These are phyloP conservation scores for Zoanthus gigantus DNA, from an alignment of 92 coral and sea anemone species.

Conservation along the genomic window DNA sequence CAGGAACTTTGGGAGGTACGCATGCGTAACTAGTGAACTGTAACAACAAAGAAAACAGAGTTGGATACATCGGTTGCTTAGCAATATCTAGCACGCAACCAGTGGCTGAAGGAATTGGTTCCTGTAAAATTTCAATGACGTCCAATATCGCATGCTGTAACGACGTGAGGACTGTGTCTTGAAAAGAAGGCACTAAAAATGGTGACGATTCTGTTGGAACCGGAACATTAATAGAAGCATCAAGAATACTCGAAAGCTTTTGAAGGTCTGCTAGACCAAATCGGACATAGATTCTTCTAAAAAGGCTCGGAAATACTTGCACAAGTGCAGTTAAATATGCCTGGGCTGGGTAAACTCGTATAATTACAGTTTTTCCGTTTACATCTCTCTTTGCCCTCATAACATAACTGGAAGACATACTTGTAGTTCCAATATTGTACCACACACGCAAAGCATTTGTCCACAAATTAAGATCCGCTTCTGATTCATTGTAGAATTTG, in stretches of 20 bases:
- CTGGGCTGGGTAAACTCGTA: slow-evolving; percentile 82
- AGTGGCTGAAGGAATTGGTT: slow-evolving; percentile 79
- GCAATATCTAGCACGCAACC: slow-evolving; percentile 93
- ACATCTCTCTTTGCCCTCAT: slow-evolving; percentile 86
- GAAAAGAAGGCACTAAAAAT: slow-evolving; percentile 89
- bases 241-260: slow-evolving; percentile 85
- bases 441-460: slow-evolving; percentile 97
- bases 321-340: slow-evolving; percentile 88
- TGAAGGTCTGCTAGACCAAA: slow-evolving; percentile 98
- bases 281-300: slow-evolving; percentile 87
- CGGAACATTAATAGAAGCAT: slow-evolving; percentile 81
- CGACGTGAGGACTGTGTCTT: slow-evolving; percentile 86
- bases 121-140: slow-evolving; percentile 86
- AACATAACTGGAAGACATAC: slow-evolving; percentile 70
- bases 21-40: slow-evolving; percentile 82
- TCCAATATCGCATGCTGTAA: slow-evolving; percentile 90
- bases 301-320: slow-evolving; percentile 90
- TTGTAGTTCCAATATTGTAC: slow-evolving; percentile 87
- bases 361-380: slow-evolving; percentile 80
- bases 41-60: slow-evolving; percentile 79
- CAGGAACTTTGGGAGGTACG: slow-evolving; percentile 81
- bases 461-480: slow-evolving; percentile 96
- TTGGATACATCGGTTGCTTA: slow-evolving; percentile 97
- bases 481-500: slow-evolving; percentile 90
- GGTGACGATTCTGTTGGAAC: slow-evolving; percentile 95